Conservation (phyloP, 2,113 vertebrate genomes). For the Tragelaphus buxtoni region DNA sequence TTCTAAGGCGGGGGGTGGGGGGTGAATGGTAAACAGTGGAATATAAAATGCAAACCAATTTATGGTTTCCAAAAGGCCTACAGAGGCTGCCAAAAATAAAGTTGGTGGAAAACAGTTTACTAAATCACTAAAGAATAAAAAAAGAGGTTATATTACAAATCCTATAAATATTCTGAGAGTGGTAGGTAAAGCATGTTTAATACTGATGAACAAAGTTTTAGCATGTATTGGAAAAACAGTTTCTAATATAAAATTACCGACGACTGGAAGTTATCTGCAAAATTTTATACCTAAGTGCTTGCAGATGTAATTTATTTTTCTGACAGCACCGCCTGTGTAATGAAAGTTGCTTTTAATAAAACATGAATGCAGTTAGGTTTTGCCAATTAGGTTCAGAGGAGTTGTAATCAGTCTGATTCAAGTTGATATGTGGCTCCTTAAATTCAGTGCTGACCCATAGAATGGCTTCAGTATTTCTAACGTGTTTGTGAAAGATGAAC, state of each 20-base stretch:
- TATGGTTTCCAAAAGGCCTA: conserved; percentile 60
- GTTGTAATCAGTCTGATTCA: conserved; percentile 73
- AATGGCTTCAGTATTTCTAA: conserved; percentile 15
- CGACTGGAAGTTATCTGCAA: conserved; percentile 80
- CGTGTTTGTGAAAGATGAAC: conserved; percentile 49
- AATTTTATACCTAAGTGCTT: conserved; percentile 82
- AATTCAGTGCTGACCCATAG: conserved; percentile 53
- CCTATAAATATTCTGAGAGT: conserved; percentile 70
- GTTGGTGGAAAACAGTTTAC: conserved; percentile 74
- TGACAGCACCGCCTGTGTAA: conserved; percentile 74
- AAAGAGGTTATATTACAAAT: conserved; percentile 66
- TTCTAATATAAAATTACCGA: conserved; percentile 76
- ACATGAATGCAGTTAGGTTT: conserved; percentile 76
- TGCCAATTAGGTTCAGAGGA: conserved; percentile 77
- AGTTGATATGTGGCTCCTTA: conserved; percentile 67
- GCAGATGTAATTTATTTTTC: conserved; percentile 81
- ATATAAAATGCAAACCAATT: conserved; percentile 66
- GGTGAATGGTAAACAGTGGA: conserved; percentile 32
- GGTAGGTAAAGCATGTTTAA: conserved; percentile 75
- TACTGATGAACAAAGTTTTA: conserved; percentile 68
- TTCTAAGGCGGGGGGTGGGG: background rate
- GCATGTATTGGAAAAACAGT: conserved; percentile 72
- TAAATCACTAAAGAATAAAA: conserved; percentile 70
- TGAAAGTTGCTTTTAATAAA: conserved; percentile 83
- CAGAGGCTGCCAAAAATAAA: conserved; percentile 67